phyloP scores from a whole-genome alignment of 2,888 invertebrate species.

The Eupeodes latifasciatus region DNA sequence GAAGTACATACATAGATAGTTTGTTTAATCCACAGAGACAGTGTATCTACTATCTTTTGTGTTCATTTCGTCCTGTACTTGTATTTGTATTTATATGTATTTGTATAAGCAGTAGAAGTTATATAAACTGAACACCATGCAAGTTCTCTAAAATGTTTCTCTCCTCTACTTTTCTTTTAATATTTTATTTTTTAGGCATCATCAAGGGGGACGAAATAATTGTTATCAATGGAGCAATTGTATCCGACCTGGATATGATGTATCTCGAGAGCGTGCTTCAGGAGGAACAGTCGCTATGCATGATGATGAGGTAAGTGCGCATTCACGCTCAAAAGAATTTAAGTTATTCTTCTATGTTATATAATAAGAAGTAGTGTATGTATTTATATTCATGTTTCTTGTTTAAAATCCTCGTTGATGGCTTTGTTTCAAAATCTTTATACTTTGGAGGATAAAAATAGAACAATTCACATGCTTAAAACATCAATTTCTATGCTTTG shows the following conservation, averaged over 20 bases:
- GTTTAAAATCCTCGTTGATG: constrained; percentile 28
- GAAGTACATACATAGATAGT: background rate
- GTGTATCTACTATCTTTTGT: constrained; percentile 18
- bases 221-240: constrained; percentile 99
- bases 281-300: constrained; percentile 96
- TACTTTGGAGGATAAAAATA: constrained; percentile 59
- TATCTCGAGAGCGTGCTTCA: constrained; percentile 98
- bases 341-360: constrained; percentile 56
- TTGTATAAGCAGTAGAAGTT: background rate
- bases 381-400: constrained; percentile 8
- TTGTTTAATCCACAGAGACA: constrained; percentile 21
- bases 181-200: constrained; percentile 88
- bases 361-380: no score
- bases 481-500: constrained; percentile 30
- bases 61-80: constrained; percentile 50
- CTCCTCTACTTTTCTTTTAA: constrained; percentile 49
- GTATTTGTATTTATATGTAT: constrained; percentile 11
- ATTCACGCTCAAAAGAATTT: constrained; percentile 68
- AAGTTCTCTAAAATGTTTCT: constrained; percentile 62
- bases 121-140: background rate
- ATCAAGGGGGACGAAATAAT: constrained; percentile 99
- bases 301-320: constrained; percentile 94
- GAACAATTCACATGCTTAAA: constrained; percentile 32
- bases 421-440: constrained; percentile 55
- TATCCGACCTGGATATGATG: constrained; percentile 99